phyloP scores from a whole-genome alignment of 2,888 invertebrate genomes.

The Rhingia campestris region DNA sequence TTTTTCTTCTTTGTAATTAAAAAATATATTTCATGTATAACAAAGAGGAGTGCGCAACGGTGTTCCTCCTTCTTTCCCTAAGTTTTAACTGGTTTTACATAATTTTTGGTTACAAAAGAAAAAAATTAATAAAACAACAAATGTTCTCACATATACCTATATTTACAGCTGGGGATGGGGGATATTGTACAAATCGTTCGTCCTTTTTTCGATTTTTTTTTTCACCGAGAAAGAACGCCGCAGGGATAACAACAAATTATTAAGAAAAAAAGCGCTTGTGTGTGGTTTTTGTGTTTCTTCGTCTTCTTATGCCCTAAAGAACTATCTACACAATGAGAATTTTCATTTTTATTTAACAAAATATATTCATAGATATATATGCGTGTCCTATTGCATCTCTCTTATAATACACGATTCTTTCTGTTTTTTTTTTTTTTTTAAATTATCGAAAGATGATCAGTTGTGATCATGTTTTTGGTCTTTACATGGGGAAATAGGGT shows the following conservation, averaged over 20 bases:
- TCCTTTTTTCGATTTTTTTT: slow-evolving; percentile 24
- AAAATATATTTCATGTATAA: slow-evolving; percentile 47
- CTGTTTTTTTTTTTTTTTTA: slow-evolving; percentile 38
- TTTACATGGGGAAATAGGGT: slow-evolving; percentile 60
- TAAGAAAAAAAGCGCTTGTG: slow-evolving; percentile 28
- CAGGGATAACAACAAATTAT: slow-evolving; percentile 35
- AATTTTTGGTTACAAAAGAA: slow-evolving; percentile 71
- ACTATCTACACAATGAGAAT: slow-evolving; percentile 72
- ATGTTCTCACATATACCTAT: slow-evolving; percentile 37
- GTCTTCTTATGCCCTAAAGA: slow-evolving; percentile 47
- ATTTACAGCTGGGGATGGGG: slow-evolving; percentile 51
- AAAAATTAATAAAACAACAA: too few species aligned
- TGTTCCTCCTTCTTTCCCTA: slow-evolving; percentile 52
- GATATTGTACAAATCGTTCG: slow-evolving; percentile 59
- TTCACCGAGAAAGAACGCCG: slow-evolving; percentile 54
- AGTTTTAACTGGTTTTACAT: slow-evolving; percentile 72
- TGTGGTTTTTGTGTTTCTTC: slow-evolving; percentile 37
- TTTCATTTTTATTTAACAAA: slow-evolving; percentile 44
- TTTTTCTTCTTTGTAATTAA: slow-evolving; percentile 42
- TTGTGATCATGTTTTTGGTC: slow-evolving; percentile 49
- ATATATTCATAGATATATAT: slow-evolving; percentile 28
- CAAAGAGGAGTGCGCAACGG: slow-evolving; percentile 44
- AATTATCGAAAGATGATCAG: slow-evolving; percentile 21
- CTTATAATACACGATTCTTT: slow-evolving; percentile 41
- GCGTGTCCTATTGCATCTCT: slow-evolving; percentile 65